These are phyloP conservation scores for Narcine bancroftii DNA, from an alignment of 2,113 vertebrate genomes.

Conservation along the genomic window DNA sequence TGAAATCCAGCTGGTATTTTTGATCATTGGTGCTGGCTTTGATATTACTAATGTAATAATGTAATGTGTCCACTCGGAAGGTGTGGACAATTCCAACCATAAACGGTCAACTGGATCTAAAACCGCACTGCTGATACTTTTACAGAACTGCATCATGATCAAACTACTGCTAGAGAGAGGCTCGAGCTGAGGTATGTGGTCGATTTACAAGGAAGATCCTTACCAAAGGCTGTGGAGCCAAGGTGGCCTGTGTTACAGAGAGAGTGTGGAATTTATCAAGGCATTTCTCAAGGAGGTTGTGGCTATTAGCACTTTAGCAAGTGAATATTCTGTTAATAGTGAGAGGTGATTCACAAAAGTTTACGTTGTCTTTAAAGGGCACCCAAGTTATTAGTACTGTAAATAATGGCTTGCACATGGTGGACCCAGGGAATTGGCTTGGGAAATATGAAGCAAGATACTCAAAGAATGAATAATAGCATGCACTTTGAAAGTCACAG, in stretches of 20 bases:
- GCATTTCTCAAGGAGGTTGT: too few species aligned
- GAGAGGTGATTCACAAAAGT: too few species aligned
- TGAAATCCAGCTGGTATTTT: conserved; percentile 24
- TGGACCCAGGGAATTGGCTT: too few species aligned
- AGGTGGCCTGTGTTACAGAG: neutral
- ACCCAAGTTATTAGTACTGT: too few species aligned
- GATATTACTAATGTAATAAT: neutral
- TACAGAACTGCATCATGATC: neutral
- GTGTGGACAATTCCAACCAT: neutral
- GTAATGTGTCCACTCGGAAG: neutral
- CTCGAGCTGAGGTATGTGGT: too few species aligned
- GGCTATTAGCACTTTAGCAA: too few species aligned
- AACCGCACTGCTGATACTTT: neutral
- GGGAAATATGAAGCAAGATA: neutral
- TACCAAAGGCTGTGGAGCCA: too few species aligned
- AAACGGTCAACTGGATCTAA: neutral
- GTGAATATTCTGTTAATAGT: too few species aligned
- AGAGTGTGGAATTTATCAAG: neutral
- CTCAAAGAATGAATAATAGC: too few species aligned
- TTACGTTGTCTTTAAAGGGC: too few species aligned
- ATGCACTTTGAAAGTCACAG: too few species aligned
- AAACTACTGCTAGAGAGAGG: neutral
- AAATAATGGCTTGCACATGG: too few species aligned
- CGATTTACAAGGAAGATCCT: neutral
- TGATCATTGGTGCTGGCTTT: neutral